Percentiles rank a stretch among this genome's conserved stretches.
phyloP scores from a whole-genome alignment of 92 coral and sea anemone species.

The Micromussa lordhowensis region DNA sequence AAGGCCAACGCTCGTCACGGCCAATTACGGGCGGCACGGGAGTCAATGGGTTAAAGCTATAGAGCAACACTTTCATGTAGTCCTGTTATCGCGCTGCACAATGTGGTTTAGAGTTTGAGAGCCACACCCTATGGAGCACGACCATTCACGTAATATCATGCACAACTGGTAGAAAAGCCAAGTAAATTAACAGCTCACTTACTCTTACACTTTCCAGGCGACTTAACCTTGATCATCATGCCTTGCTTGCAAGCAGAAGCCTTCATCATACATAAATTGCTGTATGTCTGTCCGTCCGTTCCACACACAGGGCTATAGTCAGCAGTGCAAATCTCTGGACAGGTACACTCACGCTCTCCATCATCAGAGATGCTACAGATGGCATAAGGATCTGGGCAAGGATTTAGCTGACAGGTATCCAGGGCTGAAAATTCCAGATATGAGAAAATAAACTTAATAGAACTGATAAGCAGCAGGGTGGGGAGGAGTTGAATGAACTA shows the following conservation, averaged over 20 bases:
- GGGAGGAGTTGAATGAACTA: not conserved
- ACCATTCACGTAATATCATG: not conserved
- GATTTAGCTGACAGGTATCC: slow-evolving; percentile 47
- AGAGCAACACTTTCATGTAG: not conserved
- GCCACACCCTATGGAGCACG: not conserved
- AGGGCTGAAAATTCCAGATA: slow-evolving; percentile 12
- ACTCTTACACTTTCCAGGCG: slow-evolving; percentile 28
- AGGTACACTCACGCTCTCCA: slow-evolving; percentile 59
- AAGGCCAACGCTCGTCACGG: too few relatives aligned
- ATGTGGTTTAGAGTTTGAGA: not conserved
- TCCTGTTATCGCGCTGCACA: not conserved
- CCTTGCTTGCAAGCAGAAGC: slow-evolving; percentile 59
- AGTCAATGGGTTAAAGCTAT: too few relatives aligned
- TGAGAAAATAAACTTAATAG: not conserved
- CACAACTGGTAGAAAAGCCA: not conserved
- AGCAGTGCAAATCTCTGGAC: slow-evolving; percentile 55
- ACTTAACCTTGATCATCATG: slow-evolving; percentile 52
- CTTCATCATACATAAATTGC: slow-evolving; percentile 65
- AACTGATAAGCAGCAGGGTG: not conserved
- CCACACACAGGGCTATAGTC: slow-evolving; percentile 77
- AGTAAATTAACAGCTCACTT: not conserved
- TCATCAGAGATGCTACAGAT: slow-evolving; percentile 39
- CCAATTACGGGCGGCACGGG: too few relatives aligned
- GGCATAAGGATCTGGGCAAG: slow-evolving; percentile 54
- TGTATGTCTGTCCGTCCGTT: slow-evolving; percentile 70